Conservation (phyloP, 2,888 invertebrate genomes). For the Sarcophaga variegata region DNA sequence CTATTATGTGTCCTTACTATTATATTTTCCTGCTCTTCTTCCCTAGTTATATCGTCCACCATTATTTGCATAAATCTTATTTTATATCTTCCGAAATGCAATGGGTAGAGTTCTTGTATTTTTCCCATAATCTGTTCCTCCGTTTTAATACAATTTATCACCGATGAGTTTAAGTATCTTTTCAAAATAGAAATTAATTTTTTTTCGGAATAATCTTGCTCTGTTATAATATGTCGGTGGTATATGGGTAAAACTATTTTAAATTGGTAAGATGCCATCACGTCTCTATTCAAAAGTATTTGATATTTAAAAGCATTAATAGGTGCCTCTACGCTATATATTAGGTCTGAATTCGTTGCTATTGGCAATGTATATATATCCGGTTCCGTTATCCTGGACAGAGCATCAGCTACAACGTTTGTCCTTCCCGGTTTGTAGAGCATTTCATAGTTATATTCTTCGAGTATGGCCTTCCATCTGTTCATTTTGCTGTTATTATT, state of each 20-base stretch:
- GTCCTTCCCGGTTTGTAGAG: slow-evolving; percentile 11
- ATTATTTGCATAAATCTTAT: neutral
- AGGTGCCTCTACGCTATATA: neutral
- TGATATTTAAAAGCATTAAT: too few relatives aligned
- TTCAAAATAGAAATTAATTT: neutral
- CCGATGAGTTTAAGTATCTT: neutral
- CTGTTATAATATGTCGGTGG: too few relatives aligned
- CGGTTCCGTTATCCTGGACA: slow-evolving; percentile 37
- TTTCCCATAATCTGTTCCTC: slow-evolving; percentile 20
- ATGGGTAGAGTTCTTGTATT: slow-evolving; percentile 37
- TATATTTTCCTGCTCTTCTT: slow-evolving; percentile 18
- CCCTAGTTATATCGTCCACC: too few relatives aligned
- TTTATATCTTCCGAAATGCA: slow-evolving; percentile 24
- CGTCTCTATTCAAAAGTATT: too few relatives aligned
- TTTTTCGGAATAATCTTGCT: too few relatives aligned
- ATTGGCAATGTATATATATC: neutral
- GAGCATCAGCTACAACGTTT: slow-evolving; percentile 54
- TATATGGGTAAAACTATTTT: too few relatives aligned
- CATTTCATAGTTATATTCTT: slow-evolving; percentile 46
- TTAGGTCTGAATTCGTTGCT: neutral
- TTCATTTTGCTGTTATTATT: slow-evolving; percentile 47
- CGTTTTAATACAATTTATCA: slow-evolving; percentile 23
- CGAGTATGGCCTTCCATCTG: slow-evolving; percentile 47
- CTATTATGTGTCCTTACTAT: slow-evolving; percentile 27
- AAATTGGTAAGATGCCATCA: neutral